A percentile compares a stretch with the other conserved stretches of the same genome.
Conservation (phyloP, 2,888 invertebrate genomes). For the Tuta absoluta region DNA sequence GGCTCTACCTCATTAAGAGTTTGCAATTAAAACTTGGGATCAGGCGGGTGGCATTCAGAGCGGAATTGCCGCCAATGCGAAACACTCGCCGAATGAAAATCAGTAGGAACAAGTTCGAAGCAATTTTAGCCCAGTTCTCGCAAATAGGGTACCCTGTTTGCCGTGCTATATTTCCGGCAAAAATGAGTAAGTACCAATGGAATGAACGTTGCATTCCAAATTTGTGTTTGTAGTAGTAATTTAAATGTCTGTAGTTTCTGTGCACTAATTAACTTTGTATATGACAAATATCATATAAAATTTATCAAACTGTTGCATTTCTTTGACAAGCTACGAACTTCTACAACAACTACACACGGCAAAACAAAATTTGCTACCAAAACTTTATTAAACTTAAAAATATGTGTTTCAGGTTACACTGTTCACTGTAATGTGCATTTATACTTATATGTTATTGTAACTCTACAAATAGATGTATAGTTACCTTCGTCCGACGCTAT, state of each 20-base stretch:
- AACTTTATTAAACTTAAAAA: too few species aligned
- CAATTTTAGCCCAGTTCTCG: slow-evolving; percentile 43
- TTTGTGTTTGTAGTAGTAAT: not conserved
- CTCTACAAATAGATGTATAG: too few species aligned
- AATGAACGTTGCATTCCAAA: not conserved
- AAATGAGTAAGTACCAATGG: not conserved
- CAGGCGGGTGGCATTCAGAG: slow-evolving; percentile 55
- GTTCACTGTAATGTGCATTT: too few species aligned
- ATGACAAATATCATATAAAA: too few species aligned
- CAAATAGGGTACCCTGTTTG: slow-evolving; percentile 40
- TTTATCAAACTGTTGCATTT: too few species aligned
- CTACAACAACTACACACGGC: too few species aligned
- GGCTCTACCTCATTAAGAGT: slow-evolving; percentile 68
- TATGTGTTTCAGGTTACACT: too few species aligned
- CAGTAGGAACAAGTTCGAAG: slow-evolving; percentile 48
- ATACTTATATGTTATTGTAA: too few species aligned
- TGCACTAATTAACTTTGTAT: too few species aligned
- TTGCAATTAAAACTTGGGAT: slow-evolving; percentile 73
- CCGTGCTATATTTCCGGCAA: slow-evolving; percentile 23
- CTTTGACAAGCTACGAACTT: too few species aligned
- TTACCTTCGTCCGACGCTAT: too few species aligned
- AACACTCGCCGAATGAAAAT: slow-evolving; percentile 61
- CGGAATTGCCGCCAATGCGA: slow-evolving; percentile 56
- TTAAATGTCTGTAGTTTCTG: not conserved
- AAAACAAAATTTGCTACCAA: too few species aligned